phyloP scores from a whole-genome alignment of 1,140 invertebrate genomes.

The Drosophila baimaii region DNA sequence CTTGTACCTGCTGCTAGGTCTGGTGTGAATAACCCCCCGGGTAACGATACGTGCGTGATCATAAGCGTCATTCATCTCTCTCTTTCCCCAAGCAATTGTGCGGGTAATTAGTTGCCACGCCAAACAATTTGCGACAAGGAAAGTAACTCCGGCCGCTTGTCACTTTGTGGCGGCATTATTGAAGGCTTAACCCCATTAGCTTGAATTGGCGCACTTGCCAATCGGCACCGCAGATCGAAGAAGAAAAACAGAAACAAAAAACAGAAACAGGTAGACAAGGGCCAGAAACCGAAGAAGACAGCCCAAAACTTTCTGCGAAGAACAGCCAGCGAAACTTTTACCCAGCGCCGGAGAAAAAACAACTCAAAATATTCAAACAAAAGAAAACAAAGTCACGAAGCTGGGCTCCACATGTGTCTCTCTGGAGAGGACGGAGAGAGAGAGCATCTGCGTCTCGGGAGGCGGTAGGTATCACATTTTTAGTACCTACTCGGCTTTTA shows the following conservation, averaged over 20 bases:
- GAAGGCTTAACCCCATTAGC: slow-evolving; percentile 81
- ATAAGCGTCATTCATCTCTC: slow-evolving; percentile 37
- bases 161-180: slow-evolving; percentile 71
- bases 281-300: slow-evolving; percentile 53
- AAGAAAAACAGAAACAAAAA: too few relatives aligned
- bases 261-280: slow-evolving; percentile 78
- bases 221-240: slow-evolving; percentile 61
- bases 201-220: slow-evolving; percentile 81
- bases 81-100: slow-evolving; percentile 25
- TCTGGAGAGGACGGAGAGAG: slow-evolving; percentile 6
- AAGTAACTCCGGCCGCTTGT: slow-evolving; percentile 69
- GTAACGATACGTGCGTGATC: slow-evolving; percentile 39
- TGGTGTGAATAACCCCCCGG: slow-evolving; percentile 47
- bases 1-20: slow-evolving; percentile 27
- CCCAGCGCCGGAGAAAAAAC: slow-evolving; percentile 38
- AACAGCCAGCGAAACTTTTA: slow-evolving; percentile 74
- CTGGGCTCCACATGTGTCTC: slow-evolving; percentile 13
- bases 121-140: slow-evolving; percentile 71
- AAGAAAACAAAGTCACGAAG: slow-evolving; percentile 61
- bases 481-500: slow-evolving; percentile 64
- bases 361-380: slow-evolving; percentile 8
- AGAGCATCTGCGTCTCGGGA: slow-evolving; percentile 57
- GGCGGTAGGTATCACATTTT: slow-evolving; percentile 55
- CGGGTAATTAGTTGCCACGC: slow-evolving; percentile 68
- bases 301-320: slow-evolving; percentile 75